Base-by-base conservation (phyloP, 2,113 vertebrate species). In the Miniopterus natalensis region DNA sequence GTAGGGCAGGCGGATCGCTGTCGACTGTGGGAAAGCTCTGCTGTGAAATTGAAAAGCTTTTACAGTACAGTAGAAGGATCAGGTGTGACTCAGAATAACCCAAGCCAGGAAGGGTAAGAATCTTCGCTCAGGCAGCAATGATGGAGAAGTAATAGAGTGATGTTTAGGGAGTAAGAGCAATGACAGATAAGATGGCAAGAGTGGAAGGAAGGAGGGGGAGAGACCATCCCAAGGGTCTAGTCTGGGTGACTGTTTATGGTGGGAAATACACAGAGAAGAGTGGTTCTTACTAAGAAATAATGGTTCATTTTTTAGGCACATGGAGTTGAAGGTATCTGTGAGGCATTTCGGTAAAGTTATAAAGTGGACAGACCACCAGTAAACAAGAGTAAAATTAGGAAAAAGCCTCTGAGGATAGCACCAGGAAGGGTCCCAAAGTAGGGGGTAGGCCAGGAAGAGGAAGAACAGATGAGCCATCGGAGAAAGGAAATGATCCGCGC, bases 1-100 rank as follows among this genome's bases (percentile, higher is more conserved):
- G n/a, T 73, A 61, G 29, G 36, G 18, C 57, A 51, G 15, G 42
- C 10, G 61, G 20, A 83, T 92, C 74, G 61, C 71, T 68, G 40
- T 55, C 57, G 8, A 36, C 29, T 12, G 8, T 73, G 40, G 21
- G 65, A 75, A 59, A 51, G 12, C 88, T 84, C 53, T 78, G 42
- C 8, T 85, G 18, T 80, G 55, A 75, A 90, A 42, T 53, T 29
- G 8, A 90, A 95, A 84, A 90, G 31, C 40, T 40, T 83, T 71
- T 85, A 49, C 20, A 31, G 93, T 88, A 79, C 31, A 81, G n/a
- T 36, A 83, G 73, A 84, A 55, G 74, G 57, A 73, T 91, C 80
- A 66, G 7, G 53, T 91, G 53, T 88, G 47, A 93, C 51, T 95
- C 61, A 88, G 31, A 53, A 71, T 45, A 59, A 29, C 63, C 8